Evolutionary conservation across 1,140 invertebrate genomes (phyloP).

Genomic region (Monochamus saltuarius): DNA sequence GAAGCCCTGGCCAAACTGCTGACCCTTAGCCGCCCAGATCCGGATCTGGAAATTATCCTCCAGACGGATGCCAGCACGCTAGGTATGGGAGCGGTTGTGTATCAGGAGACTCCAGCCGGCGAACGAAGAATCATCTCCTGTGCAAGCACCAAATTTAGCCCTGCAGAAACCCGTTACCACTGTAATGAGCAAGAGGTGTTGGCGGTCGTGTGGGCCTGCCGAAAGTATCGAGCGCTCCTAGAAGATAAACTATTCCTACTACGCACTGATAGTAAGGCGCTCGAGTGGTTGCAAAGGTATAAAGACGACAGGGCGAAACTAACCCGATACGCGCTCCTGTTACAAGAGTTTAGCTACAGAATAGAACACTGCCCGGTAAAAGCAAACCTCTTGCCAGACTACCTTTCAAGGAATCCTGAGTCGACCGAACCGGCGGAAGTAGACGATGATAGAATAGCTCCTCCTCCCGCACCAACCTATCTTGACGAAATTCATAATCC

Average conservation of each 20-base stretch:
- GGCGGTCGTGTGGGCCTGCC: constrained; percentile 50
- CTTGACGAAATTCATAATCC: too few species aligned
- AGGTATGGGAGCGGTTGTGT: constrained; percentile 36
- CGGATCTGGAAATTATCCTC: constrained; percentile 40
- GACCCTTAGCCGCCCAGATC: constrained; percentile 26
- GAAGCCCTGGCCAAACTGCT: constrained; percentile 27
- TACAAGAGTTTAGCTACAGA: constrained; percentile 37
- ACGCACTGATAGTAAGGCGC: constrained; percentile 13
- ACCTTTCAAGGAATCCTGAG: constrained; percentile 12
- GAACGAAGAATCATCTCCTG: constrained; percentile 20
- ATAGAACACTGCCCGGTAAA: constrained; percentile 32
- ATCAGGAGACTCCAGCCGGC: constrained; percentile 26
- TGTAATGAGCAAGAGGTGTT: constrained; percentile 50
- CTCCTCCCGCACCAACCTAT: too few species aligned
- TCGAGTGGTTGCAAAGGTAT: constrained; percentile 34
- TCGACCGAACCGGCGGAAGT: too few species aligned
- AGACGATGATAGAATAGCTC: too few species aligned
- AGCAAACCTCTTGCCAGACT: constrained; percentile 38
- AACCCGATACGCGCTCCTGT: constrained; percentile 36
- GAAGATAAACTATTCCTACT: constrained; percentile 33
- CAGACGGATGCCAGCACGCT: constrained; percentile 42
- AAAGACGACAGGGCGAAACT: constrained; percentile 39
- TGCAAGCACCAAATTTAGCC: constrained; percentile 21
- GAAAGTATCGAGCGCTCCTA: constrained; percentile 42
- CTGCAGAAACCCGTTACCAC: constrained; percentile 21